A percentile compares a stretch with the other conserved stretches of the same genome.
These are phyloP conservation scores for Bos indicus DNA, from an alignment of 2,113 vertebrate genomes.

Conservation along the genomic window DNA sequence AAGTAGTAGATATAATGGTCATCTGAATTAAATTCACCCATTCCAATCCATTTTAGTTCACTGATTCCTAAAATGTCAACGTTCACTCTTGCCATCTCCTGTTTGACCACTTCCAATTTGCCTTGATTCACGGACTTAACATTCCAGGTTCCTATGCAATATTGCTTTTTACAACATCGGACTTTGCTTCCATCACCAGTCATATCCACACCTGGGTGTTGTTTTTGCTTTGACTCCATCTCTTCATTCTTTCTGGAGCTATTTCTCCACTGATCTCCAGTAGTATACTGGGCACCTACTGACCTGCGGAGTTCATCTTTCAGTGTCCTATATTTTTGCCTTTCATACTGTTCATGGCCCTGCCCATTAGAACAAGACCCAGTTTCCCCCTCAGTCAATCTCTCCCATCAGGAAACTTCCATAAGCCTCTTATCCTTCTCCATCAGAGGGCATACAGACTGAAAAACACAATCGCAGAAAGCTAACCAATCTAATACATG, in stretches of 20 bases:
- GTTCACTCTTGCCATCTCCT: background rate
- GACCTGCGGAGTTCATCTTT: background rate
- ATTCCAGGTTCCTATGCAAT: background rate
- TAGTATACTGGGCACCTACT: background rate
- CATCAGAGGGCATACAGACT: background rate
- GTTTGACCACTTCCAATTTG: background rate
- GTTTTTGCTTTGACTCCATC: background rate
- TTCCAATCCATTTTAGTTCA: background rate
- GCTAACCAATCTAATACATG: background rate
- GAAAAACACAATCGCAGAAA: background rate
- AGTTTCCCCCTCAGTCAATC: background rate
- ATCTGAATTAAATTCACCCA: background rate
- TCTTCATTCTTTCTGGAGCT: background rate
- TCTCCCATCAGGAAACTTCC: background rate
- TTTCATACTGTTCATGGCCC: background rate
- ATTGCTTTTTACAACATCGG: background rate
- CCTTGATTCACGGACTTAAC: background rate
- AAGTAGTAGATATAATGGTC: background rate
- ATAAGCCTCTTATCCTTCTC: background rate
- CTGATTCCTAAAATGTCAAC: background rate
- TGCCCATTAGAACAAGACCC: background rate
- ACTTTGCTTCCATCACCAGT: background rate
- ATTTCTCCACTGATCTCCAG: background rate
- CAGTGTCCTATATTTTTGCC: background rate
- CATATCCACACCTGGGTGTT: background rate